Base-by-base conservation (phyloP, 2,113 vertebrate genomes). In the Dicentrarchus labrax region DNA sequence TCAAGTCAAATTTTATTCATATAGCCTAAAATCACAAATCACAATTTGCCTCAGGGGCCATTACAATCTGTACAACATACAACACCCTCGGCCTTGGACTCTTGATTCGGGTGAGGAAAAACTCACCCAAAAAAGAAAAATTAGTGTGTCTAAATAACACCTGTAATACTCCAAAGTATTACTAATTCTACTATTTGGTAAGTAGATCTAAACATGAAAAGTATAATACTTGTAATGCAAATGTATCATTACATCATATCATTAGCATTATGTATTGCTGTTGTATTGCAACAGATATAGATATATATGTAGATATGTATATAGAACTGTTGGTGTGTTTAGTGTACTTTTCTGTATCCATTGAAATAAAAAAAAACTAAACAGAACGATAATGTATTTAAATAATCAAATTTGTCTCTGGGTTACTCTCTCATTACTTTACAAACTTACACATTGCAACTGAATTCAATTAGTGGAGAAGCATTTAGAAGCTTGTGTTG, bases 381-480 rank as follows among this genome's bases (percentile, higher is more conserved):
- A 76, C 41, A 19, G 36, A 67, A 30, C 21, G 4, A 71, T 78
- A 62, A 39, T 65, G 17, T 67, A n/a, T 72, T 76, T 68, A 51
- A 68, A 38, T 61, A 5, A 65, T 76, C 22, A 3, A 36, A 72
- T 75, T 78, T 64, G 56, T 74, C 47, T 66, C 21, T 24, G 19
- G 11, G 11, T 62, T 64, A 67, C 13, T 54, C 50, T 78, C n/a
- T 77, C 13, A 64, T 78, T 78, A 36, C 41, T 73, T 68, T 84
- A 21, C 22, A 30, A 51, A 68, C 21, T 64, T 50, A 24, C 24
- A 74, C 64, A 61, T 39, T 76, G 54, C 72, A 75, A 60, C 62
- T 76, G 13, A 82, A 82, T 76, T 86, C 9, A 84, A 64, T 85
- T 72, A 73, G 76, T 17, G 12, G 13, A 75, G 17, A 70, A 39